Base-by-base conservation (phyloP, 2,888 invertebrate genomes). In the Diadromus collaris region DNA sequence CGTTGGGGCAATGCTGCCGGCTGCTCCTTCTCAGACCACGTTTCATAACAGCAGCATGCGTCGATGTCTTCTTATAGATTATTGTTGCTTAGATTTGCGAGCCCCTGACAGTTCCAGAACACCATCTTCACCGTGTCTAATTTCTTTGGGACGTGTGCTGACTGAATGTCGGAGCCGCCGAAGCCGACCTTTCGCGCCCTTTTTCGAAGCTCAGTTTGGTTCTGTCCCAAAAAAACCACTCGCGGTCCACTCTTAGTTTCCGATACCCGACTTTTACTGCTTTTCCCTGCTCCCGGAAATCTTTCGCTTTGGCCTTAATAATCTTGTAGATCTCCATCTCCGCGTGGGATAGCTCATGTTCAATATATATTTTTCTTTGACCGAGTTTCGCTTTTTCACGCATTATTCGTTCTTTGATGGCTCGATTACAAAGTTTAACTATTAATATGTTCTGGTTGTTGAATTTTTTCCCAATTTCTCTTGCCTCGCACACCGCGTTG, bases 81-180 rank as follows among this genome's bases (percentile, higher is more conserved):
- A 9, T 41, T 41, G 54, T 24, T 13, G 32, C 24, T 16, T 16
- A 69, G 41, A 24, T 69, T 69, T 19, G 27, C 9, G 34, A 69
- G 54, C 27, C 69, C 69, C 4, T 56, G 69, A n/a, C 24, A 32
- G 69, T 69, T 69, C 56, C 69, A 69, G 27, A 69, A 69, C 7
- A 58, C 29, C 2, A 60, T 27, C 5, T 60, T 60, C 38, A 60
- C 60, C n/a, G 27, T 21, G 19, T 29, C 32, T 2, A 58, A 34
- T 58, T 58, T 58, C 34, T 58, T 58, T 32, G 16, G 16, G 29
- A 13, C 27, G 56, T 27, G 7, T 21, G 29, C 0, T 29, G 56
- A 24, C 29, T 34, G 58, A 32, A 10, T 13, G 32, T 32, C 29
- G 19, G 58, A 16, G 34, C 58, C n/a, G 32, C 58, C 29, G 58